These are phyloP conservation scores for Melipona bicolor DNA, from an alignment of 2,888 invertebrate species.

Conservation along the genomic window DNA sequence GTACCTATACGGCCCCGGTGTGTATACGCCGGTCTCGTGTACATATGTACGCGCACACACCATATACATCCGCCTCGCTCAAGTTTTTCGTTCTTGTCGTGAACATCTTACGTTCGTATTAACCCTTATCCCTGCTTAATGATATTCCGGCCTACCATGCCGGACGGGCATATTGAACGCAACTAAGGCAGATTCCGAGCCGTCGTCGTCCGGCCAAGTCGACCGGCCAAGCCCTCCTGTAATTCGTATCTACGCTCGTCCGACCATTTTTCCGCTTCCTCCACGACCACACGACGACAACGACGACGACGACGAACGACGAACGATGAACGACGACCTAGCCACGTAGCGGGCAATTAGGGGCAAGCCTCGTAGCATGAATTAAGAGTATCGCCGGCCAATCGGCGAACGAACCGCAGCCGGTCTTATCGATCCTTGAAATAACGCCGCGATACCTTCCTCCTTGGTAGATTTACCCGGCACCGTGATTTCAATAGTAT, in stretches of 20 bases:
- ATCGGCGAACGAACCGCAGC: slow-evolving; percentile 15
- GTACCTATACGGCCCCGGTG: slow-evolving; percentile 71
- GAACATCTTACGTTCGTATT: slow-evolving; percentile 76
- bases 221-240: slow-evolving; percentile 67
- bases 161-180: slow-evolving; percentile 65
- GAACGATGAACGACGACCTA: background rate
- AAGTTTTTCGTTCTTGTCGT: slow-evolving; percentile 70
- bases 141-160: slow-evolving; percentile 76
- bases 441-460: slow-evolving; percentile 19
- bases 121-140: slow-evolving; percentile 78
- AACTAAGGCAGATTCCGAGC: slow-evolving; percentile 67
- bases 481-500: background rate
- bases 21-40: slow-evolving; percentile 65
- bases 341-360: slow-evolving; percentile 53
- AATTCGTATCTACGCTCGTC: slow-evolving; percentile 60
- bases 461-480: background rate
- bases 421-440: slow-evolving; percentile 22
- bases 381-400: slow-evolving; percentile 45
- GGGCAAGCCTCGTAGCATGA: slow-evolving; percentile 35
- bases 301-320: background rate
- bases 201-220: slow-evolving; percentile 29
- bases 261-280: slow-evolving; percentile 51
- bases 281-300: slow-evolving; percentile 3
- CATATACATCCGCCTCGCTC: slow-evolving; percentile 76
- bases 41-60: slow-evolving; percentile 63